These are phyloP conservation scores for Bombylius discolor DNA, from an alignment of 2,888 invertebrate genomes.

Conservation along the genomic window DNA sequence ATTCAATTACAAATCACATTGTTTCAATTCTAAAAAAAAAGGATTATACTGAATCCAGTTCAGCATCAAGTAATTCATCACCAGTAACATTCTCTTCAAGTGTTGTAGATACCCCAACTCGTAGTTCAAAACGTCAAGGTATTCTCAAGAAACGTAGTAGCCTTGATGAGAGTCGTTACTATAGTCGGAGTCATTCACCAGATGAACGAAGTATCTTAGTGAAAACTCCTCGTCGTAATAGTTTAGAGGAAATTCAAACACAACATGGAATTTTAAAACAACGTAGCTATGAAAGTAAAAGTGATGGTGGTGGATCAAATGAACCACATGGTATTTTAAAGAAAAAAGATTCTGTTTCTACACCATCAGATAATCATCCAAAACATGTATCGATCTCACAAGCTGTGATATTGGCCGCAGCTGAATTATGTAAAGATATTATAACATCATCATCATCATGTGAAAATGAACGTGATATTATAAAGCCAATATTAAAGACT, in stretches of 20 bases:
- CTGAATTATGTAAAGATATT: conserved; percentile 41
- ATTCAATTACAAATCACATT: conserved; percentile 38
- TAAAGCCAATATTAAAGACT: conserved; percentile 71
- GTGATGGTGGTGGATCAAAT: conserved; percentile 47
- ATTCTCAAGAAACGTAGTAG: conserved; percentile 74
- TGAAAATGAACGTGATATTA: conserved; percentile 43
- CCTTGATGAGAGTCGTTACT: conserved; percentile 50
- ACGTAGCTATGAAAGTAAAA: conserved; percentile 54
- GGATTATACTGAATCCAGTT: conserved; percentile 38
- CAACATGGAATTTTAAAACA: conserved; percentile 66
- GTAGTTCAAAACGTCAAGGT: conserved; percentile 53
- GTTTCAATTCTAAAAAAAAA: conserved; percentile 61
- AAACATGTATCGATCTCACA: conserved; percentile 37
- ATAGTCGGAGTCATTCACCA: conserved; percentile 35
- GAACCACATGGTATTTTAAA: conserved; percentile 70
- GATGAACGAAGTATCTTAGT: conserved; percentile 35
- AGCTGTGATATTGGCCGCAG: conserved; percentile 35
- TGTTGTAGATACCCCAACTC: conserved; percentile 53
- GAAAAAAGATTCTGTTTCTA: conserved; percentile 35
- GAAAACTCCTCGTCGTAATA: conserved; percentile 34
- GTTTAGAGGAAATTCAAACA: conserved; percentile 28
- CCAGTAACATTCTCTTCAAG: conserved; percentile 71
- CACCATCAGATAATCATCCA: conserved; percentile 32
- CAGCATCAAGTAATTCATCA: conserved; percentile 44
- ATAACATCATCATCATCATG: conserved; percentile 21